phyloP scores from a whole-genome alignment of 2,113 vertebrate genomes.

The Gobius niger region DNA sequence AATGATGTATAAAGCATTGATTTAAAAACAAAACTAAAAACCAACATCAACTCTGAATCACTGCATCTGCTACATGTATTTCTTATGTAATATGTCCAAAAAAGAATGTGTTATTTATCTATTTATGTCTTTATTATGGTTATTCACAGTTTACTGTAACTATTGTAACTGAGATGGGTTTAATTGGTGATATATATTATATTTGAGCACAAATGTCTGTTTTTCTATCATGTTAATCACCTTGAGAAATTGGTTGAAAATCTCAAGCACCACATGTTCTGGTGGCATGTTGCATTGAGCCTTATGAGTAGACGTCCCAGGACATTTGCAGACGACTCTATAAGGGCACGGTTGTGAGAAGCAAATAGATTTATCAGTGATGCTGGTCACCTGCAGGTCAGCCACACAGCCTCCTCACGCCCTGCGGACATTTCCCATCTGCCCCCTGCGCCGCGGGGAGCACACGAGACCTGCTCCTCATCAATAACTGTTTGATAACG shows the following conservation, averaged over 20 bases:
- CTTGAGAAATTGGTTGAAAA: background rate
- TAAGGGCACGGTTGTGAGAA: background rate
- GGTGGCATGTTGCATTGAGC: background rate
- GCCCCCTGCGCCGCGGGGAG: constrained; percentile 16
- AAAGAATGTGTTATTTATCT: too few species aligned
- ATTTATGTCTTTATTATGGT: too few species aligned
- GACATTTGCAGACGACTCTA: background rate
- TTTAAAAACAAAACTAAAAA: too few species aligned
- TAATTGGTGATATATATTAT: too few species aligned
- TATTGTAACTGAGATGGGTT: too few species aligned
- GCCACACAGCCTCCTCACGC: constrained; percentile 6
- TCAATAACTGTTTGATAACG: constrained; percentile 36
- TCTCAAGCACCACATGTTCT: background rate
- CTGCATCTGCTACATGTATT: too few species aligned
- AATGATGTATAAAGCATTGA: too few species aligned
- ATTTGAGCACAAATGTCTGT: too few species aligned
- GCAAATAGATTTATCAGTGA: constrained; percentile 27
- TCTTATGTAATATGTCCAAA: too few species aligned
- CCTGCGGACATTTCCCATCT: constrained; percentile 11
- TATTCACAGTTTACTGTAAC: too few species aligned
- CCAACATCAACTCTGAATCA: too few species aligned
- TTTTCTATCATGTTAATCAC: background rate
- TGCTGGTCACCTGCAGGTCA: background rate
- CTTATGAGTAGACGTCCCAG: background rate
- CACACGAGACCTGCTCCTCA: constrained; percentile 16